Evolutionary conservation across 2,797 vertebrate genomes (phyloP).

Genomic region (Mus spretus): DNA sequence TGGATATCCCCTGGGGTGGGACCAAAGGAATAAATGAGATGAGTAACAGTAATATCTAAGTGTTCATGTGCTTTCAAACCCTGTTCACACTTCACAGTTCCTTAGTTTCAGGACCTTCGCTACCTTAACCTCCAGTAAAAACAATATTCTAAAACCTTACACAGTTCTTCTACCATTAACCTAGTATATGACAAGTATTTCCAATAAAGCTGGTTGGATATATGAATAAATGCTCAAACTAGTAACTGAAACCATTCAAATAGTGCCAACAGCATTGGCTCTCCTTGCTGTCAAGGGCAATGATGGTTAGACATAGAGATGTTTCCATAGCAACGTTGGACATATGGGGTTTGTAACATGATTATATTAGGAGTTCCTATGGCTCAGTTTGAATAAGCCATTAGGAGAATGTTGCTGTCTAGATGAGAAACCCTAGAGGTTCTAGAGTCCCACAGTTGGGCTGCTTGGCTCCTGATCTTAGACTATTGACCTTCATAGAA

Average conservation of each 20-base stretch:
- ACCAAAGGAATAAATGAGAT: neutral
- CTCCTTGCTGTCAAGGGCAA: neutral
- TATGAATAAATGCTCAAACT: neutral
- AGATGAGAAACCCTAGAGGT: neutral
- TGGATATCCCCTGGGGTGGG: neutral
- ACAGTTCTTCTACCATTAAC: neutral
- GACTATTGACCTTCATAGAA: neutral
- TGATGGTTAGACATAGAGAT: neutral
- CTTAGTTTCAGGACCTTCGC: neutral
- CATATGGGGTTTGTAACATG: neutral
- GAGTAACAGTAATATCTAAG: neutral
- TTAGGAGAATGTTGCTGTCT: neutral
- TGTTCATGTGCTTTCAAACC: constrained; percentile 19
- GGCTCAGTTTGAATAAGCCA: neutral
- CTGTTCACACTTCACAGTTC: neutral
- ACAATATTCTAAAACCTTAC: neutral
- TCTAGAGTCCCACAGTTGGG: neutral
- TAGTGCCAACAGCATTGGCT: neutral
- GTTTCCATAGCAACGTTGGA: neutral
- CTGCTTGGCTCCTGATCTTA: neutral
- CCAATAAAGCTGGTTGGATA: neutral
- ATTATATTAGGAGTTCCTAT: neutral
- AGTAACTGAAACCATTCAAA: neutral
- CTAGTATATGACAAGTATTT: neutral
- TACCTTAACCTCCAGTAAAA: neutral